phyloP scores from a whole-genome alignment of 2,797 vertebrate genomes.

The Muraenolepis orangiensis region DNA sequence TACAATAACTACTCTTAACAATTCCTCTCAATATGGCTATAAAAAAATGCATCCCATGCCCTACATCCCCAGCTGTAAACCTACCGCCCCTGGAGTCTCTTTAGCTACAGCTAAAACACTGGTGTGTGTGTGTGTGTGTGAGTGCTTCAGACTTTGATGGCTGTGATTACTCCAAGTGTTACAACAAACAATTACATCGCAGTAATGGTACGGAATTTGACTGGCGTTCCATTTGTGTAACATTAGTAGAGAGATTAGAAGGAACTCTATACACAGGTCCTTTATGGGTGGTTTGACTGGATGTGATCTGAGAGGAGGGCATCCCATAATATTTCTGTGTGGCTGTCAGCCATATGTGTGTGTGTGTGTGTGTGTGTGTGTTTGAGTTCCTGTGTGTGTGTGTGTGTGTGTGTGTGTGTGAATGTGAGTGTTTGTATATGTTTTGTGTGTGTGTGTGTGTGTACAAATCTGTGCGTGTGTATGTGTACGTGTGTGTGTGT shows the following conservation, averaged over 20 bases:
- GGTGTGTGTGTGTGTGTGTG: background rate
- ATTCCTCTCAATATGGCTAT: too few species aligned
- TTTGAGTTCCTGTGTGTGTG: too few species aligned
- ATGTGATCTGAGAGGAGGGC: background rate
- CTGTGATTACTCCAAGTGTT: background rate
- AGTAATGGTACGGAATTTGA: background rate
- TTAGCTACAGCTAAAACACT: background rate
- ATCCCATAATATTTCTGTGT: background rate
- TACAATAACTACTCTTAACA: too few species aligned
- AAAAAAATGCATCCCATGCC: too few species aligned
- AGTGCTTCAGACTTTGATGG: background rate
- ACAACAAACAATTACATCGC: background rate
- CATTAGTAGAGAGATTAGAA: background rate
- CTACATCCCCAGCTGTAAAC: too few species aligned
- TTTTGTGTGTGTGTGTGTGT: slow-evolving; percentile 1
- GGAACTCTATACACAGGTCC: background rate
- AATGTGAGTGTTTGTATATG: too few species aligned
- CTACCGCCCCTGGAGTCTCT: background rate
- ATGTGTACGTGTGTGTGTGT: background rate
- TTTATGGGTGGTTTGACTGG: slow-evolving; percentile 1
- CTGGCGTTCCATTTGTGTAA: background rate
- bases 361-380: background rate
- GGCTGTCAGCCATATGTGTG: slow-evolving; percentile 18
- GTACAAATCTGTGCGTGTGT: background rate
- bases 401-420: background rate